Evolutionary conservation across 2,888 invertebrate genomes (phyloP), one percentile per base, ranked within the genome.

Genomic region (Hyppa rectilinea): DNA sequence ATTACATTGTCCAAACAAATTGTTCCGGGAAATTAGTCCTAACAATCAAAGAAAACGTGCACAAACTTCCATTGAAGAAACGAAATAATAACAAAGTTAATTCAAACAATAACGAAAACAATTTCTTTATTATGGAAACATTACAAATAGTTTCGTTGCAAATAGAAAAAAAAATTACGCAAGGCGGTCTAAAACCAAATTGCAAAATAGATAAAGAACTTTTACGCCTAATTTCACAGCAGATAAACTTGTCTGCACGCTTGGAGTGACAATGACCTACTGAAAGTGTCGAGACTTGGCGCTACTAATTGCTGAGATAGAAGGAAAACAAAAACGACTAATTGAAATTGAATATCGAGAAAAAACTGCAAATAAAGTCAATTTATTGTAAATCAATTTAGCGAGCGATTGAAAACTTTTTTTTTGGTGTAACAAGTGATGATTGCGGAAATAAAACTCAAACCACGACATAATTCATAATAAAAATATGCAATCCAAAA

Each of bases 221-320:
- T 93, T 94, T 90, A 92, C 91, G 91, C 89, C 79, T 87, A 93
- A 94, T 95, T 95, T 94, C 91, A 93, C 92, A 91, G 88, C 78
- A 87, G 89, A 90, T 91, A 90, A 92, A 92, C 89, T 91, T 87
- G 85, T 85, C 87, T 90, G 90, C 90, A 91, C 88, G 90, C 87
- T 89, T 90, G 87, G 76, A 86, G 77, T 94, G 95, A 94, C 95
- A 95, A 91, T 95, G 95, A 95, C 95, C 95, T 83, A 94, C 91
- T 93, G 86, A 84, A 83, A 84, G 85, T 80, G 87, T 87, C 78
- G 67, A 85, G 81, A 87, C 87, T 87, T 87, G 77, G 85, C 84
- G 83, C 68, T 70, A 78, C 63, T 75, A 80, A 76, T 83, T 62
- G 65, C 20, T 2, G 29, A 52, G 40, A 26, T 68, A 53, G 64